Percentiles rank a stretch among this genome's conserved stretches.
Conservation (phyloP, 1,140 invertebrate genomes). For the Idris sp. region DNA sequence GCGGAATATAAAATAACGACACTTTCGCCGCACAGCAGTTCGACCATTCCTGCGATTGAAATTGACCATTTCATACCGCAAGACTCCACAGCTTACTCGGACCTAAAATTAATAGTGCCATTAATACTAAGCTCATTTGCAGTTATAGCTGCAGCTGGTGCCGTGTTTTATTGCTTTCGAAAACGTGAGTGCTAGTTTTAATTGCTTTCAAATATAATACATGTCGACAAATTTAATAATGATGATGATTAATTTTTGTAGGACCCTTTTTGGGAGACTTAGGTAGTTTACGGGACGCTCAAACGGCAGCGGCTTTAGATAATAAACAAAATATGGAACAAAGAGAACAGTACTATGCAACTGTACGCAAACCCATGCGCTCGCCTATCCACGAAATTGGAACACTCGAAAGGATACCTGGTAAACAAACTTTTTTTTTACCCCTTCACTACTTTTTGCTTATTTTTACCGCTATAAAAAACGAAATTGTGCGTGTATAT, state of each 20-base stretch:
- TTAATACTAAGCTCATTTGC: constrained; percentile 74
- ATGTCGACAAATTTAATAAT: constrained; percentile 15
- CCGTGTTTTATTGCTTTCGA: constrained; percentile 77
- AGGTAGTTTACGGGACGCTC: constrained; percentile 75
- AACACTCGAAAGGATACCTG: constrained; percentile 79
- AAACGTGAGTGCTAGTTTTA: constrained; percentile 71
- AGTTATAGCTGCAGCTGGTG: constrained; percentile 74
- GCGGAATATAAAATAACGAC: constrained; percentile 93
- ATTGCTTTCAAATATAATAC: constrained; percentile 14
- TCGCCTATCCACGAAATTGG: constrained; percentile 78
- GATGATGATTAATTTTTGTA: constrained; percentile 60
- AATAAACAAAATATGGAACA: constrained; percentile 81
- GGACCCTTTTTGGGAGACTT: constrained; percentile 76
- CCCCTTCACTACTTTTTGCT: not conserved
- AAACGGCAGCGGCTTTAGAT: constrained; percentile 78
- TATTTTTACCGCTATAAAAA: too few species aligned
- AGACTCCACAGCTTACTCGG: constrained; percentile 73
- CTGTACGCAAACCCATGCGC: constrained; percentile 78
- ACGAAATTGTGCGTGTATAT: too few species aligned
- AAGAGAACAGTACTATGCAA: constrained; percentile 80
- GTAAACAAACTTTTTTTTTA: constrained; percentile 69
- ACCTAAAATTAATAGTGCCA: constrained; percentile 76
- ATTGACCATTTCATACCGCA: constrained; percentile 76
- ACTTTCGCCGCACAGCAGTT: constrained; percentile 84
- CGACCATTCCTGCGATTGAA: constrained; percentile 73